phyloP scores from a whole-genome alignment of 1,140 invertebrate species.

The Cepaea nemoralis region DNA sequence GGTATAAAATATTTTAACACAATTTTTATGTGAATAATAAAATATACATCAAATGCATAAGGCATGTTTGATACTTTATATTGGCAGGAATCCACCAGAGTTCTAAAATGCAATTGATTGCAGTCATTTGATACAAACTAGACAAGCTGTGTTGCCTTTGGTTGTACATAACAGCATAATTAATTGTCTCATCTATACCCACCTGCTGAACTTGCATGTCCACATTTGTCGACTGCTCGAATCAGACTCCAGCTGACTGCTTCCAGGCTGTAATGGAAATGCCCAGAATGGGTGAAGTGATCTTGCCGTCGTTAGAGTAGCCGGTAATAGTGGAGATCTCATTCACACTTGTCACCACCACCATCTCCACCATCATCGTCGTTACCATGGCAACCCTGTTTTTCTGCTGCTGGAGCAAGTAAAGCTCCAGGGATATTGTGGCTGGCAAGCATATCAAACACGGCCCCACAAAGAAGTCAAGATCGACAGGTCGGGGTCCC shows the following conservation, averaged over 20 bases:
- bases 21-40: no score
- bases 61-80: no score
- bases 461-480: neutral
- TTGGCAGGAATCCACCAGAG: no score
- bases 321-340: neutral
- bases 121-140: no score
- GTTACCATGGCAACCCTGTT: constrained; percentile 11
- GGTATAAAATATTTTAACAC: no score
- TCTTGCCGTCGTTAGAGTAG: neutral
- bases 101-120: no score
- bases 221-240: neutral
- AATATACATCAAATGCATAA: no score
- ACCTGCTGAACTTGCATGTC: neutral
- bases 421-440: neutral
- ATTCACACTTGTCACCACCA: neutral
- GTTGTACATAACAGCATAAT: no score
- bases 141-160: no score
- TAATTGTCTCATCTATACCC: no score
- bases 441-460: neutral
- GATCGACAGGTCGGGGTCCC: neutral
- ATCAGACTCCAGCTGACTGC: neutral
- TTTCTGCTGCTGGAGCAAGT: constrained; percentile 4
- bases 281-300: neutral
- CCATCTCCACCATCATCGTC: constrained; percentile 4
- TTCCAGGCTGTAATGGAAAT: neutral